Evolutionary conservation across 2,113 vertebrate species (phyloP), one percentile per base, ranked within the genome.

Genomic region (Protomyctophum bolini): DNA sequence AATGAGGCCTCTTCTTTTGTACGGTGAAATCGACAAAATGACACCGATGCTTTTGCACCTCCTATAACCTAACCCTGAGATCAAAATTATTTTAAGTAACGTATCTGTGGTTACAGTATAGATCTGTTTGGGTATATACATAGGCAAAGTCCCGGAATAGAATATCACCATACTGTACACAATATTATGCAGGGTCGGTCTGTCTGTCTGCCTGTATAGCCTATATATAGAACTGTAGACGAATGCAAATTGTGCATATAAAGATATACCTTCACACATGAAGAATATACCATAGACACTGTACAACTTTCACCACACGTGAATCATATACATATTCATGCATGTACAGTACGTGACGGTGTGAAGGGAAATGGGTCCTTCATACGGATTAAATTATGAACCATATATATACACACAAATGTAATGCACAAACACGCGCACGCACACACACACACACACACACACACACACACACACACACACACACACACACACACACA

Each of bases 1-100:
- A 75, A 82, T 54, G 70, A n/a, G n/a, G n/a, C n/a, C n/a, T n/a
- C 77, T 70, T 79, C 76, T 74, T 83, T 81, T 82, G 71, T 82
- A 69, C 60, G 12, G 74, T 72, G 76, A 74, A 82, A 81, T 77
- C 87, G 81, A 86, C 80, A 87, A 65, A 88, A 80, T 77, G 72
- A 66, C 66, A 84, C 73, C 68, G 68, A 68, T 21, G 75, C 66
- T 33, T 68, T 73, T 80, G 68, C 72, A 84, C 82, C 63, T 85
- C 70, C 70, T 79, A 83, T 67, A 73, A 75, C 33, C 70, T n/a
- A n/a, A n/a, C n/a, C 79, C 78, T 73, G 67, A 84, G 85, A 85
- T 85, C 63, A 63, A 64, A 67, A 64, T 85, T 79, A 73, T 29
- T 83, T 33, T 33, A 33, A 33, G 33, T 81, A 82, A n/a, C n/a